Evolutionary conservation across 2,113 vertebrate genomes (phyloP), one percentile per base, ranked within the genome.

Genomic region (Mirounga angustirostris): DNA sequence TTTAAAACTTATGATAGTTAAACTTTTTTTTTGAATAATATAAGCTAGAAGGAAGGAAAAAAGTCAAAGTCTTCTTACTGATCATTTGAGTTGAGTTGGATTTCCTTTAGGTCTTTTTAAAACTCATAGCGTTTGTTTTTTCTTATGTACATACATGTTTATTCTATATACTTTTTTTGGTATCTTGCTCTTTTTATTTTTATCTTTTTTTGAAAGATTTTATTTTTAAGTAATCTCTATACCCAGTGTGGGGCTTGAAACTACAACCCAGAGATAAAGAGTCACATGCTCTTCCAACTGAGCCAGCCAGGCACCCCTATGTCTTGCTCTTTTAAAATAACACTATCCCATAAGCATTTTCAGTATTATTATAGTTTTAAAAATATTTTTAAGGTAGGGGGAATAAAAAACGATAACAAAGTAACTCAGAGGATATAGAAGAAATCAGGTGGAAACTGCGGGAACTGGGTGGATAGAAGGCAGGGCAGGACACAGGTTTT

Each of bases 281-380:
- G 26, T 76, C 43, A 50, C 14, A 76, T 76, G 43, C 26, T 30
- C 26, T 76, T 76, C 43, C 43, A 76, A 76, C 16, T 69, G 33
- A 69, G 26, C 26, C 43, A 46, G 13, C 7, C 74, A 76, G 74
- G 74, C 1, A 2, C 14, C 26, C 7, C 15, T 50, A 13, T 46
- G 78, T 15, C 24, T 67, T 79, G 4, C 28, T 63, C 36, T 93
- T 82, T 83, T 58, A 9, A 78, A 82, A n/a, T 76, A 89, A 69
- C 36, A 93, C 22, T 74, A 43, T 61, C 7, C 87, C 65, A 93
- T 90, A 85, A 85, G 7, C n/a, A 91, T 94, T 93, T 92, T 88
- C 63, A 83, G n/a, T 91, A 84, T 76, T 76, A 58, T 26, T 67
- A 10, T 5, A 76, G 50, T 67, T 46, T 88, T n/a, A 22, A 46